Evolutionary conservation across 1,140 invertebrate genomes (phyloP), one percentile per base, ranked within the genome.

Genomic region (Bombus soroeensis): DNA sequence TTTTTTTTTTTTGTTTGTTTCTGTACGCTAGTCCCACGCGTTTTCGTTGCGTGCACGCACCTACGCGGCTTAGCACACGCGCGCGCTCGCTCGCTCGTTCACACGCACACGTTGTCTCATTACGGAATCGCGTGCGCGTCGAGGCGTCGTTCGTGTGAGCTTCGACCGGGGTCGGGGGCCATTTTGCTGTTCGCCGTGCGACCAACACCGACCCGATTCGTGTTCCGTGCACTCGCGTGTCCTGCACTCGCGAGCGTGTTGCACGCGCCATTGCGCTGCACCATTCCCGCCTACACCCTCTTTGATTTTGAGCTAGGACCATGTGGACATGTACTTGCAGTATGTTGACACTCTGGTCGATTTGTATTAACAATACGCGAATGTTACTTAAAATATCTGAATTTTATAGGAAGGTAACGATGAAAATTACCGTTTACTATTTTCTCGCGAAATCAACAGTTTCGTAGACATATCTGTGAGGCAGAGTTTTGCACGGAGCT

Each of bases 51-150:
- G 78, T 88, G 88, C 87, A 53, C 81, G 87, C 34, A 59, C 47
- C 83, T 74, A 76, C 80, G 75, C 77, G 81, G 13, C n/a, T 53
- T 53, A 53, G 47, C 6, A 53, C 47, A 8, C 47, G 47, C 47
- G 47, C 18, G 47, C 47, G 47, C 18, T 53, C 47, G 47, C 18
- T 53, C 47, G 47, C 47, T 53, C 47, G 18, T 53, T 53, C 18
- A 53, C 89, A 84, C 64, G 76, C 89, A 77, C 70, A 71, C 64
- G 62, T 39, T 73, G 75, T 66, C 81, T 92, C 90, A 91, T 92
- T 92, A 89, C 83, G 72, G 86, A 91, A 93, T 94, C 92, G 93
- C 93, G 93, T 94, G 93, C 88, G 93, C 88, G 75, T 47, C 72
- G 82, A 86, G 87, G 88, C 91, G 83, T 86, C 89, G 87, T 85